Evolutionary conservation across 2,113 vertebrate species (phyloP).

Genomic region (Thunnus maccoyii): DNA sequence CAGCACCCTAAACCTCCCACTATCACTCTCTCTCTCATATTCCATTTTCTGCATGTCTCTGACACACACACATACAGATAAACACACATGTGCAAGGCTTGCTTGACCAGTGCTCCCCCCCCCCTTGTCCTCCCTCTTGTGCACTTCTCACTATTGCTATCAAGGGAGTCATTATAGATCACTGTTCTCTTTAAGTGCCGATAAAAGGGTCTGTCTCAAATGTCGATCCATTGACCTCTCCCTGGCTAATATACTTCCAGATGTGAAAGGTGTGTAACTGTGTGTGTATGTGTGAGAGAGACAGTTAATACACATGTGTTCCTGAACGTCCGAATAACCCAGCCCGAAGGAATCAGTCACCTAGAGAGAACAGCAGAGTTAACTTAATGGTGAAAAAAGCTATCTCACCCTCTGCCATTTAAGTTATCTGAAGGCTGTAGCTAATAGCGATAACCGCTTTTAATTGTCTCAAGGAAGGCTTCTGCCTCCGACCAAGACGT

Average conservation of each 20-base stretch:
- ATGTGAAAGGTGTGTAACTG: conserved; percentile 23
- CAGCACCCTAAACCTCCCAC: background rate
- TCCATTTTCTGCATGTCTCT: background rate
- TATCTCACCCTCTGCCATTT: conserved; percentile 48
- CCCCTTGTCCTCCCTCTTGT: conserved; percentile 26
- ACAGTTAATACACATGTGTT: too few species aligned
- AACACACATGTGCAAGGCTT: conserved; percentile 16
- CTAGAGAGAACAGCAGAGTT: conserved; percentile 34
- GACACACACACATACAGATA: conserved; percentile 7
- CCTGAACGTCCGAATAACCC: conserved; percentile 48
- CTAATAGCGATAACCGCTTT: conserved; percentile 48
- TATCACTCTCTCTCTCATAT: background rate
- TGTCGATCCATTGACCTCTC: conserved; percentile 66
- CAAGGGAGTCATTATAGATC: conserved; percentile 70
- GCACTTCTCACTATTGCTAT: conserved; percentile 65
- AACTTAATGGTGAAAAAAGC: conserved; percentile 57
- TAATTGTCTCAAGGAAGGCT: conserved; percentile 55
- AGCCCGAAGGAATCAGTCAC: conserved; percentile 32
- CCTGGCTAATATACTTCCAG: conserved; percentile 54
- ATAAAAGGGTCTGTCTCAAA: conserved; percentile 68
- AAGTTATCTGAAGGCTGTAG: conserved; percentile 48
- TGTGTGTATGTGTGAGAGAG: background rate
- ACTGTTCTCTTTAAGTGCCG: conserved; percentile 70
- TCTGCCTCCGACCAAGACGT: conserved; percentile 7
- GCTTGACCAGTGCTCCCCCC: conserved; percentile 47